Percentiles rank a stretch among this genome's conserved stretches.
Evolutionary conservation across 2,113 vertebrate species (phyloP).

Genomic region (Regulus satrapa): DNA sequence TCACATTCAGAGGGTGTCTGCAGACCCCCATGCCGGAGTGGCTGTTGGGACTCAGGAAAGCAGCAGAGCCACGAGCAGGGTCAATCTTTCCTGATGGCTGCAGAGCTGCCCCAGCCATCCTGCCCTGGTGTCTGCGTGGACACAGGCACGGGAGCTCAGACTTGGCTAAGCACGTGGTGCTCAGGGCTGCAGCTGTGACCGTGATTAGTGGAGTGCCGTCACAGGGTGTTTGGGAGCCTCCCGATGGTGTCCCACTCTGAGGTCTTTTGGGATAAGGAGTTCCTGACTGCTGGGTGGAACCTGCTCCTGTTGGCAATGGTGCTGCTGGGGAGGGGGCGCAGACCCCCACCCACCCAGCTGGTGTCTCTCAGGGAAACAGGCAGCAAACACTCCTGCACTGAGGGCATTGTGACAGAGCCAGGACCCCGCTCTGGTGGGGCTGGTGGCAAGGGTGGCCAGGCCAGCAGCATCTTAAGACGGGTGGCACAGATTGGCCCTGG

Average conservation of each 20-base stretch:
- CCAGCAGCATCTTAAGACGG: rapidly evolving
- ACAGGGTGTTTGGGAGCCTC: background rate
- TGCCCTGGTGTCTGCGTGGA: rapidly evolving
- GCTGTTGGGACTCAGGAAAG: background rate
- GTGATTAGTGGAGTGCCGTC: rapidly evolving
- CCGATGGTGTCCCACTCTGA: rapidly evolving
- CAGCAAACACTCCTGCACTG: background rate
- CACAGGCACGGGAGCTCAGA: background rate
- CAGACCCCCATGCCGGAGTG: rapidly evolving
- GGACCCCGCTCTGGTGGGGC: background rate
- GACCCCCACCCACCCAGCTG: background rate
- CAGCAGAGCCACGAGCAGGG: background rate
- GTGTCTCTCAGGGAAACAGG: background rate
- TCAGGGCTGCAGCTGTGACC: background rate
- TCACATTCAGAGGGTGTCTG: background rate
- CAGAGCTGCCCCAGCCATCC: rapidly evolving
- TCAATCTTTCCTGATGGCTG: background rate
- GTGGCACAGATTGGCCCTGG: rapidly evolving
- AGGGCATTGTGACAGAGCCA: rapidly evolving
- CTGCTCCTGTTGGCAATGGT: background rate
- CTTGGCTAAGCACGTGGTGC: background rate
- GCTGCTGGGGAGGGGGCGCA: background rate
- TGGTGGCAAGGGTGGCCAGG: rapidly evolving
- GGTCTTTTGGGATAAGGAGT: background rate
- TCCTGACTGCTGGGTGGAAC: background rate